These are phyloP conservation scores for Ochotona curzoniae DNA, from an alignment of 2,113 vertebrate species.

Conservation along the genomic window DNA sequence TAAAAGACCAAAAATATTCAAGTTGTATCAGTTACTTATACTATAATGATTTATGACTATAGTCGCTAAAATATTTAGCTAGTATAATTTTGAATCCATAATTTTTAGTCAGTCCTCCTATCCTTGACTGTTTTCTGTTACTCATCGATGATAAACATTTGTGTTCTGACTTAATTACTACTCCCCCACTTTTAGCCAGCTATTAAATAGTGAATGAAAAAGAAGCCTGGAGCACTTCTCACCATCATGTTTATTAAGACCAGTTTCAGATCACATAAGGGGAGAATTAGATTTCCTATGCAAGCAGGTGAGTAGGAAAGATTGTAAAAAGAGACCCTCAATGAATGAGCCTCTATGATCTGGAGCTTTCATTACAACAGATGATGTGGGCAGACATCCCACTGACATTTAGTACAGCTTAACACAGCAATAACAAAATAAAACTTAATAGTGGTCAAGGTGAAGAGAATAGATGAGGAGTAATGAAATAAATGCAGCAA, in stretches of 20 bases:
- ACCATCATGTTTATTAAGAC: slow-evolving; percentile 77
- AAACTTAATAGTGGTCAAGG: slow-evolving; percentile 76
- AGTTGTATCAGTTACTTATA: not conserved
- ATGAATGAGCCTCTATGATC: slow-evolving; percentile 41
- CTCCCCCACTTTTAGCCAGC: slow-evolving; percentile 83
- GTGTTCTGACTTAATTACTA: slow-evolving; percentile 82
- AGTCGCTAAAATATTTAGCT: not conserved
- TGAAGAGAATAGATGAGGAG: slow-evolving; percentile 61
- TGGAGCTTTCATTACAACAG: slow-evolving; percentile 68
- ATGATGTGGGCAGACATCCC: slow-evolving; percentile 67
- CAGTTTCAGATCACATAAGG: slow-evolving; percentile 73
- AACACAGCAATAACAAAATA: slow-evolving; percentile 71
- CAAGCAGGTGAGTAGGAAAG: slow-evolving; percentile 72
- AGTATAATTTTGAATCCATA: not conserved
- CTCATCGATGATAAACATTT: slow-evolving; percentile 79
- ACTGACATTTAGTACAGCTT: slow-evolving; percentile 75
- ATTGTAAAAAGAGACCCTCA: slow-evolving; percentile 71
- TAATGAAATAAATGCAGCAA: slow-evolving; percentile 50
- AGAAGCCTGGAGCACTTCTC: slow-evolving; percentile 74
- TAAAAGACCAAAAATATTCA: not conserved
- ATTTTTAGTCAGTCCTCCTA: not conserved
- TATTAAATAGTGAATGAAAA: slow-evolving; percentile 81
- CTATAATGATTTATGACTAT: not conserved
- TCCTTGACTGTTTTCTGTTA: not conserved
- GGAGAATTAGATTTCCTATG: slow-evolving; percentile 71